These are phyloP conservation scores for Atractosteus spatula DNA, from an alignment of 2,113 vertebrate genomes.

Conservation along the genomic window DNA sequence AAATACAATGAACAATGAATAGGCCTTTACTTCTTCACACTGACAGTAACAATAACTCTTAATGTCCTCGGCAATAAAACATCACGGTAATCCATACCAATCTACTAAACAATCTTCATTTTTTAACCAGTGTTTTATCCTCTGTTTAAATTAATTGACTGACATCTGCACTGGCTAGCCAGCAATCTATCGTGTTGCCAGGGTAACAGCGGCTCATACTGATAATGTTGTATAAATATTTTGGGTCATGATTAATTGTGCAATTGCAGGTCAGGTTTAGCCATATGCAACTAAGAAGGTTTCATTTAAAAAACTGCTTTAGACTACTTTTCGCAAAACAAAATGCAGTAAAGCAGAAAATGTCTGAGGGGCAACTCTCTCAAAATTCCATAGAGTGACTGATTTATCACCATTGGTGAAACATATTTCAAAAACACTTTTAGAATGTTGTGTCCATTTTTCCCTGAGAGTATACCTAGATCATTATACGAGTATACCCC, in stretches of 20 bases:
- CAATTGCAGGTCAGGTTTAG: slow-evolving; percentile 54
- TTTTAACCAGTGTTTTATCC: too few relatives aligned
- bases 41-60: neutral
- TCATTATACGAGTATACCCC: too few relatives aligned
- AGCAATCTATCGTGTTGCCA: slow-evolving; percentile 33
- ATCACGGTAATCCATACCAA: too few relatives aligned
- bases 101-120: too few relatives aligned
- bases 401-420: too few relatives aligned
- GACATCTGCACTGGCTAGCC: slow-evolving; percentile 34
- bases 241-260: slow-evolving; percentile 60
- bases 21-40: neutral
- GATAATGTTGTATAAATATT: slow-evolving; percentile 59
- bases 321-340: too few relatives aligned
- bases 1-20: neutral
- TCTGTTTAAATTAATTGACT: slow-evolving; percentile 19
- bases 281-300: slow-evolving; percentile 44
- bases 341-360: neutral
- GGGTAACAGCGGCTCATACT: slow-evolving; percentile 38
- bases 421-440: too few relatives aligned
- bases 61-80: neutral
- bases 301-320: slow-evolving; percentile 34
- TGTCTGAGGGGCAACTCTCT: neutral
- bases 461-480: too few relatives aligned
- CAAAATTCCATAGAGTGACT: too few relatives aligned
- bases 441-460: too few relatives aligned